These are phyloP conservation scores for Albula goreensis DNA, from an alignment of 2,113 vertebrate genomes.

Conservation along the genomic window DNA sequence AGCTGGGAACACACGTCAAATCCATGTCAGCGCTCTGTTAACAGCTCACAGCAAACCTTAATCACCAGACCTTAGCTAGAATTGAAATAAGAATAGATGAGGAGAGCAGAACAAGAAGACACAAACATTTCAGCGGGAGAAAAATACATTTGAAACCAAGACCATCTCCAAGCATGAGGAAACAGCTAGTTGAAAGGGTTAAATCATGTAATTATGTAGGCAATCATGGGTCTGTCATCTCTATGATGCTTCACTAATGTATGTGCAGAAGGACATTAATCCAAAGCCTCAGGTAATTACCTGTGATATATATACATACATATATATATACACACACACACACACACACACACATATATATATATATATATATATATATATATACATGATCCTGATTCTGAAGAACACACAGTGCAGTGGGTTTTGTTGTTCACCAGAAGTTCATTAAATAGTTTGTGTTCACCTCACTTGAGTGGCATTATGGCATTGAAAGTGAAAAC, in stretches of 20 bases:
- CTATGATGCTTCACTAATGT: neutral
- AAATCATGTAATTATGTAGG: neutral
- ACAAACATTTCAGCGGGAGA: neutral
- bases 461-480: too few species aligned
- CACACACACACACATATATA: too few species aligned
- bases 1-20: neutral
- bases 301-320: too few species aligned
- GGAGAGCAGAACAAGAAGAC: neutral
- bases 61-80: neutral
- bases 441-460: too few species aligned
- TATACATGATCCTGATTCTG: too few species aligned
- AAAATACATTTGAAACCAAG: neutral
- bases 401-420: too few species aligned
- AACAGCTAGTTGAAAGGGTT: neutral
- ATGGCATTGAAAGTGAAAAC: too few species aligned
- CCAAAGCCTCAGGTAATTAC: too few species aligned
- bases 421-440: too few species aligned
- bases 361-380: too few species aligned
- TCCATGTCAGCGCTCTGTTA: neutral
- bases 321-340: too few species aligned
- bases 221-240: neutral
- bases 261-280: neutral
- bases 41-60: neutral
- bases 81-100: neutral
- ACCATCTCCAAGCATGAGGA: neutral